These are phyloP conservation scores for Ametastegia equiseti DNA, from an alignment of 2,888 invertebrate species.

Conservation along the genomic window DNA sequence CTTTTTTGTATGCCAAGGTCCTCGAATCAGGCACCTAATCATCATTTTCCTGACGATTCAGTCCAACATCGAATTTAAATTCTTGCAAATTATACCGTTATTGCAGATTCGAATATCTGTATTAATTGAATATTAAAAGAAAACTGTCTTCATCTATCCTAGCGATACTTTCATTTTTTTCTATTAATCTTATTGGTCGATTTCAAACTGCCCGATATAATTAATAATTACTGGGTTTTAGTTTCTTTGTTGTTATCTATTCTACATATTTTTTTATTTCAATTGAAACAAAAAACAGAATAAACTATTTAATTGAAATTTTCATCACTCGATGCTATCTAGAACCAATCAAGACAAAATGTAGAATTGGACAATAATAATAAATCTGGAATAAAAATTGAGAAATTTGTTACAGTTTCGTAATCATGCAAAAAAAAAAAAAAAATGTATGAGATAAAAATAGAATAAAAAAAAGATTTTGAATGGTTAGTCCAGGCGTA, in stretches of 20 bases:
- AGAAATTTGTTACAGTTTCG: neutral
- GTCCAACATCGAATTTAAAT: no score
- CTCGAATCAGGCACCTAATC: no score
- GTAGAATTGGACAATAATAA: constrained; percentile 7
- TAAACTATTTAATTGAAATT: constrained; percentile 16
- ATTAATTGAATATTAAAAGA: neutral
- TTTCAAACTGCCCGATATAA: neutral
- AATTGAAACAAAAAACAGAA: constrained; percentile 4
- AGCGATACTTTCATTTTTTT: neutral
- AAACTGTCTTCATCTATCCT: neutral
- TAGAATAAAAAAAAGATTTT: neutral
- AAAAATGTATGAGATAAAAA: neutral
- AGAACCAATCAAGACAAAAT: neutral
- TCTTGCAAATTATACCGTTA: no score
- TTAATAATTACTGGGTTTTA: neutral
- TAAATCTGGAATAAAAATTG: constrained; percentile 16
- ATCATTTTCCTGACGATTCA: neutral
- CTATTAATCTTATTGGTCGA: constrained; percentile 9
- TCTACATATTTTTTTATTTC: neutral
- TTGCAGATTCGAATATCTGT: neutral
- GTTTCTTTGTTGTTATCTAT: neutral
- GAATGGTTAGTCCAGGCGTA: neutral
- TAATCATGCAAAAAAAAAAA: neutral
- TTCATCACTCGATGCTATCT: neutral
- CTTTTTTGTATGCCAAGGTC: no score